Evolutionary conservation across 1,140 invertebrate species (phyloP), one percentile per base, ranked within the genome.

Genomic region (Eciton burchellii): DNA sequence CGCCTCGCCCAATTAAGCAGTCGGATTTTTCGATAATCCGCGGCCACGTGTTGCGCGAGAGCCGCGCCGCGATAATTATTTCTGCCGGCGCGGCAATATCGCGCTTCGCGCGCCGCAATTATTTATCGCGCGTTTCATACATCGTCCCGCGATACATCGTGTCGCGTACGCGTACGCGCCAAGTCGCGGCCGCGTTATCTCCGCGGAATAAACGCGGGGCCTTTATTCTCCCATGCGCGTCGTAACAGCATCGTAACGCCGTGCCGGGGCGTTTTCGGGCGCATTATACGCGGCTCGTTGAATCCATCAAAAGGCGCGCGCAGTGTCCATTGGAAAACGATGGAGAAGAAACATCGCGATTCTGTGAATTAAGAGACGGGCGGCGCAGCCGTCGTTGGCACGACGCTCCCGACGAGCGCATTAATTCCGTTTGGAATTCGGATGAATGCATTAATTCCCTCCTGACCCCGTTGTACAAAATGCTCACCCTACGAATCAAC

Each of bases 11-110:
- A 79, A 79, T 79, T 79, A 87, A 84, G 82, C 62, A 81, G 54
- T 56, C 82, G 74, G 81, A 87, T 86, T 84, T 87, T 87, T 87
- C 85, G 86, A 87, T 87, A 87, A 87, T 87, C 85, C 81, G 86
- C 85, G 76, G 85, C 86, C 86, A 88, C 86, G 86, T 88, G 86
- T 88, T 88, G 86, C 86, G 35, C 35, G 35, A 6, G 35, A n/a
- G 2, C 35, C 6, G 35, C 35, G 82, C 76, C 71, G 82, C 82
- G 82, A 87, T 87, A 87, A 87, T 87, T 87, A 87, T 83, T 87
- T 87, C 76, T 41, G 72, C 57, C 68, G 65, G 66, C 74, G 63
- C 63, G 74, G 65, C 74, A 57, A 79, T 79, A 79, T 79, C 56
- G 74, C 74, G 74, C 74, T n/a, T 68, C 74, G 49, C 21, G 63